phyloP scores from a whole-genome alignment of 2,113 vertebrate species.

The Catharus bicknelli region DNA sequence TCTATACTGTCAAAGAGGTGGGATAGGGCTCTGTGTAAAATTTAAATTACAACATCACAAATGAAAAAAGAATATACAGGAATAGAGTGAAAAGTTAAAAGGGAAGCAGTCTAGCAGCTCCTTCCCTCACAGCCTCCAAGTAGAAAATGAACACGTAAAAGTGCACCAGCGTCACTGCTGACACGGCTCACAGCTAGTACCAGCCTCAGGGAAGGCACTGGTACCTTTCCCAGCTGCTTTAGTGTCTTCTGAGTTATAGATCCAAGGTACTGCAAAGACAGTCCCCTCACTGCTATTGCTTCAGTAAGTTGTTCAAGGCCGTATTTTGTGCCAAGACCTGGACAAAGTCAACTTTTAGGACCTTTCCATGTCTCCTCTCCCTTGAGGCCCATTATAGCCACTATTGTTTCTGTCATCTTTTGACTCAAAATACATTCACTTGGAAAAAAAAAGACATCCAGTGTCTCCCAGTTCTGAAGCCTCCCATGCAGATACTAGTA shows the following conservation, averaged over 20 bases:
- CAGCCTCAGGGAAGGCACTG: conserved; percentile 36
- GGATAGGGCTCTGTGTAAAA: conserved; percentile 60
- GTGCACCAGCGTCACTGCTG: conserved; percentile 57
- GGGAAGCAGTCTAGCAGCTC: conserved; percentile 58
- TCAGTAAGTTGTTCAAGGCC: conserved; percentile 62
- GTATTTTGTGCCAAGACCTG: conserved; percentile 41
- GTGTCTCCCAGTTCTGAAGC: neutral
- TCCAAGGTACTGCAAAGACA: conserved; percentile 28
- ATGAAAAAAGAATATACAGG: conserved; percentile 70
- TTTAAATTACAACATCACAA: conserved; percentile 67
- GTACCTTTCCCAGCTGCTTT: conserved; percentile 44
- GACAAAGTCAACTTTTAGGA: conserved; percentile 16
- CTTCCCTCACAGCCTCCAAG: conserved; percentile 57
- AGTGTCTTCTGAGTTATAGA: conserved; percentile 40
- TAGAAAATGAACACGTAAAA: conserved; percentile 70
- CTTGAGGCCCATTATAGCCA: neutral
- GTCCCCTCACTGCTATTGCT: conserved; percentile 72
- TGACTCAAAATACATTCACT: conserved; percentile 60
- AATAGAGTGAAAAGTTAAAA: conserved; percentile 58
- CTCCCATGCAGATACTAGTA: neutral
- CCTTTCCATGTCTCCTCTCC: neutral
- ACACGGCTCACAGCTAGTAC: conserved; percentile 21
- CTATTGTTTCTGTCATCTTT: neutral
- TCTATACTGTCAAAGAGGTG: conserved; percentile 59
- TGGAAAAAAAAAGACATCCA: conserved; percentile 34